A percentile compares a stretch with the other conserved stretches of the same genome.
Conservation (phyloP, 2,113 vertebrate species). For the Oriolus oriolus region DNA sequence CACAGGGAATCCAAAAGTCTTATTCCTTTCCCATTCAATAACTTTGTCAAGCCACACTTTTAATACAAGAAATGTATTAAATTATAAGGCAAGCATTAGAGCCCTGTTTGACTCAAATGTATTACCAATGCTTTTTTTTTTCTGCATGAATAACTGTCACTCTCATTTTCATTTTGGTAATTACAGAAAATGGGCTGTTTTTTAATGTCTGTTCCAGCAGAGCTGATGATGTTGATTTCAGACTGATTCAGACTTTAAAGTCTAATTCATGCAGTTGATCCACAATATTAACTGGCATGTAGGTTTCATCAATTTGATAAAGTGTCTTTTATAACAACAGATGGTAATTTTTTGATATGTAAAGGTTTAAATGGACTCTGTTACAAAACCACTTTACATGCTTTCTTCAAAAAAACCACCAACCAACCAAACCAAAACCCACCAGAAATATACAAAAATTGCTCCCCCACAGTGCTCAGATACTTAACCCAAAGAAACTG, state of each 20-base stretch:
- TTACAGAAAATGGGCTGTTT: not conserved
- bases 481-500: slow-evolving; percentile 70
- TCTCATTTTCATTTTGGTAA: slow-evolving; percentile 11
- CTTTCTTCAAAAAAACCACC: slow-evolving; percentile 25
- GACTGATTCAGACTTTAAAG: slow-evolving; percentile 21
- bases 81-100: not conserved
- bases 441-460: not conserved
- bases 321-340: slow-evolving; percentile 55
- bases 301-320: slow-evolving; percentile 41
- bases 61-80: not conserved
- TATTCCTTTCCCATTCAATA: not conserved
- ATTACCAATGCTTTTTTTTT: not conserved
- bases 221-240: slow-evolving; percentile 19
- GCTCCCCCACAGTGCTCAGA: slow-evolving; percentile 32
- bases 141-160: not conserved
- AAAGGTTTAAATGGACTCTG: slow-evolving; percentile 59
- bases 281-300: slow-evolving; percentile 8
- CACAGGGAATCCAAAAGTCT: not conserved
- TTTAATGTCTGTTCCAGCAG: slow-evolving; percentile 11
- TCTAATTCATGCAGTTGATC: slow-evolving; percentile 2
- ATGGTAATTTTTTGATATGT: slow-evolving; percentile 64
- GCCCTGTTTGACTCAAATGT: not conserved
- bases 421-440: not conserved
- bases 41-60: not conserved
- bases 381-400: slow-evolving; percentile 61